Conservation (phyloP, 2,113 vertebrate species). For the Phalacrocorax pelagicus region DNA sequence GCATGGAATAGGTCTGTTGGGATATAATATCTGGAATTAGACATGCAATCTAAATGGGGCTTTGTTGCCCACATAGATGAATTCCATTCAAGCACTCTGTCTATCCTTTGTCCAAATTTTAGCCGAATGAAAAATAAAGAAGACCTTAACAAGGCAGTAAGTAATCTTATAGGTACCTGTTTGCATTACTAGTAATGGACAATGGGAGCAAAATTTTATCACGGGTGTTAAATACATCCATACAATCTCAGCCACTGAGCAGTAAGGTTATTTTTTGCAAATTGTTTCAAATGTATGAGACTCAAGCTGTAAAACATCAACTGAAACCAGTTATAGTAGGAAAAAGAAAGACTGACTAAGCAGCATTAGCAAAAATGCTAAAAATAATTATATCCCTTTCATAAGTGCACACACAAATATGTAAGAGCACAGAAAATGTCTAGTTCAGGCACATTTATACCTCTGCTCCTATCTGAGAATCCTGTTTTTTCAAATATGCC, state of each 20-base stretch:
- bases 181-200: not conserved
- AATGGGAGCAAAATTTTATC: not conserved
- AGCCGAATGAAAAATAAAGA: not conserved
- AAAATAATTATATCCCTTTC: not conserved
- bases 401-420: not conserved
- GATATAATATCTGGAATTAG: not conserved
- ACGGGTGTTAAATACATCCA: not conserved
- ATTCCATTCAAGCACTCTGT: not conserved
- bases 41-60: not conserved
- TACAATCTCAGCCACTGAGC: not conserved
- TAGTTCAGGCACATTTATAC: not conserved
- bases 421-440: not conserved
- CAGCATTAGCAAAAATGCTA: not conserved
- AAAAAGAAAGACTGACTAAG: not conserved
- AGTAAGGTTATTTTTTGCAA: not conserved
- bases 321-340: not conserved
- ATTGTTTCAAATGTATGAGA: not conserved
- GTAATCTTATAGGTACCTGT: not conserved
- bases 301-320: not conserved
- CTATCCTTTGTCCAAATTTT: not conserved
- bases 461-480: not conserved
- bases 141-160: not conserved
- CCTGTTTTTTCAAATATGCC: not conserved
- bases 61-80: not conserved
- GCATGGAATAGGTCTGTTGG: not conserved